Base-by-base conservation (phyloP, 2,113 vertebrate species). In the Prunella fulvescens region DNA sequence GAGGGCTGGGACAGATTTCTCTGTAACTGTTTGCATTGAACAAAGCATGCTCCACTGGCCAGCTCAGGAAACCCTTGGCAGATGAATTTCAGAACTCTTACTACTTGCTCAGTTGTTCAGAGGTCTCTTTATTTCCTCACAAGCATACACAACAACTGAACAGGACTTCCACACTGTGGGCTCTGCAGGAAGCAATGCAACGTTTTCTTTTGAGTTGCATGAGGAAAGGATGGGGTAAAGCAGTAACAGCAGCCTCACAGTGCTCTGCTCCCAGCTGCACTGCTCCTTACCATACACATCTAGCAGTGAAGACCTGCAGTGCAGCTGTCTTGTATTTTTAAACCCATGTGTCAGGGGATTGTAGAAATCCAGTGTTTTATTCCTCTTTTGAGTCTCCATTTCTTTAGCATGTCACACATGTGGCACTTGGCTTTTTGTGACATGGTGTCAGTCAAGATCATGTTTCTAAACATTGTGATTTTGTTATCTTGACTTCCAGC, bases 101-200 rank as follows among this genome's bases (percentile, higher is more conserved):
- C 47, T 29, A 20, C 42, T 81, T 44, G n/a, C 29, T 78, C 26
- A 40, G 53, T 80, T 29, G 56, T 81, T 78, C 25, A 82, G 33
- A 81, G 72, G 57, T 60, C 61, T 90, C 60, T 92, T 97, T 95
- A 95, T 95, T 90, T 88, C 86, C 90, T 84, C 92, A 86, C 26
- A 90, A 93, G 93, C 72, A 58, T 29, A 78, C 76, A 95, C 51
- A 85, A 95, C 39, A 64, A 42, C 56, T 44, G 92, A 47, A 42
- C 6, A 58, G 54, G 56, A 74, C 4, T 66, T 45, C n/a, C 71
- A 73, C 29, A 24, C 54, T 17, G 33, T 54, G 62, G 54, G 85
- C 64, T 90, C 85, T 76, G 62, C 80, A 54, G 58, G 85, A 82
- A 94, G 88, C 74, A 54, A 39, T 14, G 78, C 82, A 79, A 72